Conservation (phyloP, 2,797 vertebrate species). For the Rhadinocentrus ornatus region DNA sequence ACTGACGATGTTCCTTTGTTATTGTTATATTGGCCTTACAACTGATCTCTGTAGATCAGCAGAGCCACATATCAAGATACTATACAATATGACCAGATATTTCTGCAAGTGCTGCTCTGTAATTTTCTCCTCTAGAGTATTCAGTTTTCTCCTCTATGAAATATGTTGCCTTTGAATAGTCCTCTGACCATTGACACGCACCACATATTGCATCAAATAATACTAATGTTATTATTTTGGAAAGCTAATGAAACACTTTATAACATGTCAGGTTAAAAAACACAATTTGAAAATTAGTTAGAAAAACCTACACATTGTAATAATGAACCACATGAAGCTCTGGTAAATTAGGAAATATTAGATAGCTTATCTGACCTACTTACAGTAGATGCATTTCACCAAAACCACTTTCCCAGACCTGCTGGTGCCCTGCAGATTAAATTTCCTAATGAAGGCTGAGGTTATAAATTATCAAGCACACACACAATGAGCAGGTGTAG, state of each 20-base stretch:
- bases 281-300: too few species aligned
- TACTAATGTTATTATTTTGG: neutral
- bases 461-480: constrained; percentile 67
- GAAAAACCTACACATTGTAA: constrained; percentile 7
- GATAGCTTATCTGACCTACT: constrained; percentile 46
- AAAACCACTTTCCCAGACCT: constrained; percentile 53
- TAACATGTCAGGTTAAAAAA: neutral
- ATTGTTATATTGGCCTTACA: neutral
- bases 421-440: constrained; percentile 48
- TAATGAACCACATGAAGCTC: constrained; percentile 11
- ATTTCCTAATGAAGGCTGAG: constrained; percentile 57
- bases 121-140: neutral
- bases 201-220: neutral
- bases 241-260: neutral
- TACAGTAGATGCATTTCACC: constrained; percentile 56
- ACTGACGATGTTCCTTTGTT: neutral
- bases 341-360: constrained; percentile 41
- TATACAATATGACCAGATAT: neutral
- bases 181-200: neutral
- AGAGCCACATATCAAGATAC: neutral
- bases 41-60: neutral
- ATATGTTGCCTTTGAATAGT: neutral
- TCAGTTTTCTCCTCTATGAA: neutral
- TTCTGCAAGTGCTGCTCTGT: neutral
- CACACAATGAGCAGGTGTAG: constrained; percentile 35